Evolutionary conservation across 2,888 invertebrate species (phyloP).

Genomic region (Esperia sulphurella): DNA sequence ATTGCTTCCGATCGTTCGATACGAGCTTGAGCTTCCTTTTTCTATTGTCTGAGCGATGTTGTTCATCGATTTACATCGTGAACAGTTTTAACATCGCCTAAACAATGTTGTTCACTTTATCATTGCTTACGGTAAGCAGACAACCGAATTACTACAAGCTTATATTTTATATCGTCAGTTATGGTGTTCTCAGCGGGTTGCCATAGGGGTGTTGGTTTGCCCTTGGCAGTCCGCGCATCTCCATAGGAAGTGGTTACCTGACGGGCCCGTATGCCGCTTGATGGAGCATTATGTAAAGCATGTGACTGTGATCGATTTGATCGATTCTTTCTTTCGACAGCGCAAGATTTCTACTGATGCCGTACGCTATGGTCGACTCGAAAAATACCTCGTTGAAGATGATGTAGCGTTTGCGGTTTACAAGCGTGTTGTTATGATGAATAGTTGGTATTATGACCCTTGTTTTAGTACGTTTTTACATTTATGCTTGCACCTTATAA

Average conservation of each 20-base stretch:
- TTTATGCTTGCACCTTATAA: constrained; percentile 35
- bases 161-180: constrained; percentile 49
- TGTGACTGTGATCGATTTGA: constrained; percentile 75
- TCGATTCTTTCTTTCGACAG: constrained; percentile 65
- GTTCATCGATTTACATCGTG: constrained; percentile 14
- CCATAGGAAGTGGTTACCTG: constrained; percentile 44
- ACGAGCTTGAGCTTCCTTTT: constrained; percentile 22
- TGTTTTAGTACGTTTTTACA: constrained; percentile 37
- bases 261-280: constrained; percentile 42
- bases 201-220: constrained; percentile 46
- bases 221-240: constrained; percentile 35
- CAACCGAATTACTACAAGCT: constrained; percentile 44
- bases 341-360: constrained; percentile 50
- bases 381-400: constrained; percentile 39
- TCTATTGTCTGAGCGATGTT: constrained; percentile 20
- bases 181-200: constrained; percentile 48
- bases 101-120: constrained; percentile 2
- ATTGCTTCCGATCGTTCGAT: constrained; percentile 36
- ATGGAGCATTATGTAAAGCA: constrained; percentile 66
- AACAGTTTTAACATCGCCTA: not conserved
- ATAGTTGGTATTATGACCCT: constrained; percentile 49
- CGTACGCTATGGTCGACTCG: constrained; percentile 12
- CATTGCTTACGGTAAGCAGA: constrained; percentile 16
- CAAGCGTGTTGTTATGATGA: constrained; percentile 53
- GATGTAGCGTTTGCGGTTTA: constrained; percentile 58